A percentile compares a stretch with the other conserved stretches of the same genome.
phyloP scores from a whole-genome alignment of 64 coral and sea anemone genomes.

The Anthopleura sola region DNA sequence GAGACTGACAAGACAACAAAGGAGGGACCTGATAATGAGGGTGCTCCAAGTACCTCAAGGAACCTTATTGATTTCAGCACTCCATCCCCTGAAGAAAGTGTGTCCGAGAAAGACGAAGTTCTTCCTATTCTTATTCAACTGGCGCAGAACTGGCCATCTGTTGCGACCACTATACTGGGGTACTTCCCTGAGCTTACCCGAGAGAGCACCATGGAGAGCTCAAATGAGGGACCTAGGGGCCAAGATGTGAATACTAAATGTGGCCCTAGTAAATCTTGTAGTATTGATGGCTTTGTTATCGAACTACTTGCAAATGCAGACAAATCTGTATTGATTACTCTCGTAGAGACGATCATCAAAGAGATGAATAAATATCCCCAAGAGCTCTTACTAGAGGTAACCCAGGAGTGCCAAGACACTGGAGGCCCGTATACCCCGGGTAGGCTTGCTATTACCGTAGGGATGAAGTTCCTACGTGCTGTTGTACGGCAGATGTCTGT shows the following conservation, averaged over 20 bases:
- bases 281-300: constrained; percentile 52
- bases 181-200: constrained; percentile 25
- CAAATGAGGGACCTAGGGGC: background rate
- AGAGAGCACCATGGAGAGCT: background rate
- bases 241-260: background rate
- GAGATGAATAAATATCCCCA: constrained; percentile 81
- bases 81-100: background rate
- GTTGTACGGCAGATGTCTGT: constrained; percentile 80
- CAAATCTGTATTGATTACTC: constrained; percentile 65
- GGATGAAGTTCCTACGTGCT: constrained; percentile 71
- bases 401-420: constrained; percentile 5
- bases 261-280: constrained; percentile 46
- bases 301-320: constrained; percentile 55
- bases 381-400: constrained; percentile 34
- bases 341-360: constrained; percentile 73
- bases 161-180: constrained; percentile 69
- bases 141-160: constrained; percentile 64
- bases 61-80: constrained; percentile 46
- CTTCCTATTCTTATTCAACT: constrained; percentile 78
- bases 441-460: constrained; percentile 56
- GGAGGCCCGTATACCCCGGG: background rate
- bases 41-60: constrained; percentile 14
- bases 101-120: background rate
- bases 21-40: constrained; percentile 1
- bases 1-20: constrained; percentile 15